Conservation (phyloP, 2,888 invertebrate species). For the Amaurobius ferox region DNA sequence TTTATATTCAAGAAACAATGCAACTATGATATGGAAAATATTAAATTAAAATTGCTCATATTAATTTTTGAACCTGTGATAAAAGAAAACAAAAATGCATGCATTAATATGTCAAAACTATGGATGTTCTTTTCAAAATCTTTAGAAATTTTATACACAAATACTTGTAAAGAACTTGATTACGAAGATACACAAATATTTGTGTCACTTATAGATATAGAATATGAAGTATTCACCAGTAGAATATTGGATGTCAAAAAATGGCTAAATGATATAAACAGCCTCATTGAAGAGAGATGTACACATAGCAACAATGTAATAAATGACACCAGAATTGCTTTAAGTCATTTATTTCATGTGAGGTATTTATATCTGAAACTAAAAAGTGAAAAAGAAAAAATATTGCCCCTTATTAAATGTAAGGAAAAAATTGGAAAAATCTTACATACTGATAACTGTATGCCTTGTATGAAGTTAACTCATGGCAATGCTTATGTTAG, state of each 20-base stretch:
- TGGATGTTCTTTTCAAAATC: neutral
- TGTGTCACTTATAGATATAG: neutral
- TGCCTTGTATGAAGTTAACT: conserved; percentile 18
- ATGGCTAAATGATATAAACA: neutral
- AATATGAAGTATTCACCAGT: neutral
- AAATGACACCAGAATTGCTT: neutral
- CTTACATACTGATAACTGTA: neutral
- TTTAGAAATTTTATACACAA: conserved; percentile 9
- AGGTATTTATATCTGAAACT: conserved; percentile 1
- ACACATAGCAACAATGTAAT: neutral
- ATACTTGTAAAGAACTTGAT: neutral
- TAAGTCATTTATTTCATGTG: conserved; percentile 14
- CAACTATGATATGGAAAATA: neutral
- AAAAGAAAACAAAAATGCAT: neutral
- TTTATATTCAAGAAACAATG: neutral
- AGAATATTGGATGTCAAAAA: neutral
- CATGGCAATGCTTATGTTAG: neutral
- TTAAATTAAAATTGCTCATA: conserved; percentile 7
- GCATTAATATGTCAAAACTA: neutral
- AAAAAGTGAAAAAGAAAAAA: conserved; percentile 14
- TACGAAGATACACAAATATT: neutral
- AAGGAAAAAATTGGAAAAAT: conserved; percentile 18
- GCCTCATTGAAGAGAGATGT: neutral
- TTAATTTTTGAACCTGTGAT: conserved; percentile 1
- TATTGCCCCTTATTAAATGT: conserved; percentile 11